Evolutionary conservation across 1,140 invertebrate genomes (phyloP).

Genomic region (Aphaenogaster floridana): DNA sequence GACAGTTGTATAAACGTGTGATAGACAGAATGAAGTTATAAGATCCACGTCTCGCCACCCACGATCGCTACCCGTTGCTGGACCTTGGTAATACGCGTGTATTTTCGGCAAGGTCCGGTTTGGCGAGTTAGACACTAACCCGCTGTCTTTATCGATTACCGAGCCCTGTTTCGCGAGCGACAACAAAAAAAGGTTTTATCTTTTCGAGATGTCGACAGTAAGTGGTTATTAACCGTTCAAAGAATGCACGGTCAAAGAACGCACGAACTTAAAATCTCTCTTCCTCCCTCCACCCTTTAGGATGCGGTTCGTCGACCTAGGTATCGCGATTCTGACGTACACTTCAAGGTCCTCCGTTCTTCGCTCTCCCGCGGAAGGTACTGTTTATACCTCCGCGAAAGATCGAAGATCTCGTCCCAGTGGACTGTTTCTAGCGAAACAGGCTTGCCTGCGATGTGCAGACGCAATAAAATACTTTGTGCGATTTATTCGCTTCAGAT

Average conservation of each 20-base stretch:
- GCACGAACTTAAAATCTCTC: slow-evolving; percentile 55
- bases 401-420: slow-evolving; percentile 38
- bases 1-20: slow-evolving; percentile 9
- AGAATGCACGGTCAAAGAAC: slow-evolving; percentile 51
- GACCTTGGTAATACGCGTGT: slow-evolving; percentile 39
- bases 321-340: slow-evolving; percentile 60
- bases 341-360: slow-evolving; percentile 58
- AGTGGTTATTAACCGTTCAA: slow-evolving; percentile 66
- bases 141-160: slow-evolving; percentile 78
- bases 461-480: background rate
- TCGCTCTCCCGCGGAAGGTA: slow-evolving; percentile 47
- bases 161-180: slow-evolving; percentile 63
- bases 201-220: slow-evolving; percentile 22
- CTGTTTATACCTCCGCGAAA: slow-evolving; percentile 53
- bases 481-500: background rate
- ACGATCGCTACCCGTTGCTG: background rate
- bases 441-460: background rate
- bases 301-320: slow-evolving; percentile 67
- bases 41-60: slow-evolving; percentile 1
- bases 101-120: slow-evolving; percentile 82
- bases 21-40: background rate
- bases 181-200: slow-evolving; percentile 54
- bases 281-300: slow-evolving; percentile 62
- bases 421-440: slow-evolving; percentile 19
- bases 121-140: slow-evolving; percentile 73